Conservation (phyloP, 2,797 vertebrate species). For the Champsocephalus esox region DNA sequence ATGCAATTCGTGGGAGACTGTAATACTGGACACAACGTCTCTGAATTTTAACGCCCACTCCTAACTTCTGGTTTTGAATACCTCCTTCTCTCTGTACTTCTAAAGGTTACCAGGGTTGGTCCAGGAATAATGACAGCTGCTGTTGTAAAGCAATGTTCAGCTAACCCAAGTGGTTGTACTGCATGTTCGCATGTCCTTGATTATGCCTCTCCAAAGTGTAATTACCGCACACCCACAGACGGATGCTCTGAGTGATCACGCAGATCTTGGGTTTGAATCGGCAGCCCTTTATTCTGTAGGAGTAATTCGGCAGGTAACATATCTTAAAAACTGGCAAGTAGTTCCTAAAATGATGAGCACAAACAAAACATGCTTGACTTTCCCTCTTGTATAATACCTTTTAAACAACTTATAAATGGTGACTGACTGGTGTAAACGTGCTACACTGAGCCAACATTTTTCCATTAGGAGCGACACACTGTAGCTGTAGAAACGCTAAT, state of each 20-base stretch:
- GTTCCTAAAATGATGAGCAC: constrained; percentile 2
- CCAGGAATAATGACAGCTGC: constrained; percentile 43
- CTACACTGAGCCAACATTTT: no score
- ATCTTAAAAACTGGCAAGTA: constrained; percentile 14
- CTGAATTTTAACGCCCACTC: not conserved
- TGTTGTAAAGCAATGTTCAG: constrained; percentile 32
- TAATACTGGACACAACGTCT: not conserved
- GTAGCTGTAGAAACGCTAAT: no score
- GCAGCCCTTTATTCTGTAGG: constrained; percentile 9
- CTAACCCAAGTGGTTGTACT: constrained; percentile 21
- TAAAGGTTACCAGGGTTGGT: constrained; percentile 31
- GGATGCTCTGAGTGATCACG: constrained; percentile 42
- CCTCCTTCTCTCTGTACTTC: constrained; percentile 21
- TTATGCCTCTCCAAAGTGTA: constrained; percentile 50
- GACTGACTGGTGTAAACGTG: no score
- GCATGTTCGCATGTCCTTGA: constrained; percentile 43
- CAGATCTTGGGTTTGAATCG: constrained; percentile 52
- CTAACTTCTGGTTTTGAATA: not conserved
- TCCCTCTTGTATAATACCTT: not conserved
- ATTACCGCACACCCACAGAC: constrained; percentile 59
- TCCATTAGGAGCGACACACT: no score
- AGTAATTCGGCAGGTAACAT: constrained; percentile 32
- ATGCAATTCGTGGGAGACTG: not conserved
- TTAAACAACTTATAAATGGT: no score
- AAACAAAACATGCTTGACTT: not conserved